phyloP scores from a whole-genome alignment of 2,797 vertebrate genomes.

The Gobio occitaniae region DNA sequence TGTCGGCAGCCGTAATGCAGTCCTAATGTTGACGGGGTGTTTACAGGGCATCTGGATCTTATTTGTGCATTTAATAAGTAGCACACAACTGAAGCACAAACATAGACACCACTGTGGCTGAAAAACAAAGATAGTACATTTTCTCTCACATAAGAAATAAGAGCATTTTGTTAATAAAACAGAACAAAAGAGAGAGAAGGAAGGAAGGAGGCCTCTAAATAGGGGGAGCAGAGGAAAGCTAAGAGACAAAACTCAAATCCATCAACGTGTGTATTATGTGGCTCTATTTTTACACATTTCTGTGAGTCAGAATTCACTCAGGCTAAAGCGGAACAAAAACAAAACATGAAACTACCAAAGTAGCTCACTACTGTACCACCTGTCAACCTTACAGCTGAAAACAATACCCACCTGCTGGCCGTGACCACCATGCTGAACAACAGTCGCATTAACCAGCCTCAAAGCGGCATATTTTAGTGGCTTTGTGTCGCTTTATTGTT shows the following conservation, averaged over 20 bases:
- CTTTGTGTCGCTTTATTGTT: conserved; percentile 34
- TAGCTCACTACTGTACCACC: conserved; percentile 49
- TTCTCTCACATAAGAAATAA: not conserved
- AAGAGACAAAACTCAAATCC: conserved; percentile 39
- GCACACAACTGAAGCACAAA: not conserved
- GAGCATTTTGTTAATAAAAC: conserved; percentile 34
- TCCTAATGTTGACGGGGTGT: not conserved
- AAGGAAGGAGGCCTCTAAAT: conserved; percentile 57
- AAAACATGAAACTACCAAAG: conserved; percentile 48
- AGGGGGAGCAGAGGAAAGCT: conserved; percentile 42
- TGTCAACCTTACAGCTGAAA: conserved; percentile 49
- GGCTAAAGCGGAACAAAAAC: conserved; percentile 34
- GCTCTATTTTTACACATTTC: conserved; percentile 53
- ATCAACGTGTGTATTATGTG: conserved; percentile 25
- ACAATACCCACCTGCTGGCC: conserved; percentile 60
- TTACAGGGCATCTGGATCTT: conserved; percentile 45
- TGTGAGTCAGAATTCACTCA: conserved; percentile 44
- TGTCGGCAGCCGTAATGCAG: not conserved
- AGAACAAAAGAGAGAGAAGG: conserved; percentile 43
- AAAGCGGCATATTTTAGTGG: not conserved
- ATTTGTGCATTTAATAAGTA: conserved; percentile 25
- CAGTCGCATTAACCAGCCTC: conserved; percentile 18
- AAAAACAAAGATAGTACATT: not conserved
- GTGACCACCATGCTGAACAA: not conserved
- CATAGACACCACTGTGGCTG: not conserved